Percentiles rank a stretch among this genome's conserved stretches.
Evolutionary conservation across 1,140 invertebrate species (phyloP).

Genomic region (Nebria ingens): DNA sequence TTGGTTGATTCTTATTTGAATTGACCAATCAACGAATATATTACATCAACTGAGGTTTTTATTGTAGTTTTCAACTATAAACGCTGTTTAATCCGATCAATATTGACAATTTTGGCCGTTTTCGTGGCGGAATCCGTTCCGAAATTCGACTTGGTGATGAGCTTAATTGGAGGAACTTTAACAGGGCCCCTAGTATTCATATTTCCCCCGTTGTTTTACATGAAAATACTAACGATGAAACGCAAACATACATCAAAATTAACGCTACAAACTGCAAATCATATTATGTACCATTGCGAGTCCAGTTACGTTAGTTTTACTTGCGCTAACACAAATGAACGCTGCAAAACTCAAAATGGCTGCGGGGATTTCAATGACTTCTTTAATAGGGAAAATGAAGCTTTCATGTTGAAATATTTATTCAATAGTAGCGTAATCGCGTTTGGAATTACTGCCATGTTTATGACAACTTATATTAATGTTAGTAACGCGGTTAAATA

Average conservation of each 20-base stretch:
- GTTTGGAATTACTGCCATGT: constrained; percentile 43
- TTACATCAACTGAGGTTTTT: constrained; percentile 15
- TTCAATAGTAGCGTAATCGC: constrained; percentile 29
- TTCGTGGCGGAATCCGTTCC: constrained; percentile 74
- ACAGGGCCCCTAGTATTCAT: constrained; percentile 78
- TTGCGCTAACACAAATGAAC: constrained; percentile 28
- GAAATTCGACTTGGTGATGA: constrained; percentile 80
- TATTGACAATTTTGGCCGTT: constrained; percentile 57
- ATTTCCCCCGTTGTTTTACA: constrained; percentile 74
- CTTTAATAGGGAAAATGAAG: constrained; percentile 17
- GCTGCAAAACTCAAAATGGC: constrained; percentile 20
- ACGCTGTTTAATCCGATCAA: constrained; percentile 60
- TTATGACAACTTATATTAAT: constrained; percentile 50
- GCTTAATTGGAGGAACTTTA: constrained; percentile 72
- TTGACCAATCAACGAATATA: constrained; percentile 1
- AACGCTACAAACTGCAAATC: constrained; percentile 19
- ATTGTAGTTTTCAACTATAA: constrained; percentile 68
- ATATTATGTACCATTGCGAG: constrained; percentile 24
- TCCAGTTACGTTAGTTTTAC: constrained; percentile 18
- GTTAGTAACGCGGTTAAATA: constrained; percentile 44
- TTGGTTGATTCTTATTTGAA: constrained; percentile 3
- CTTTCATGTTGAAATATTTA: constrained; percentile 23
- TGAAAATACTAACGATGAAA: constrained; percentile 39
- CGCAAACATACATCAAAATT: constrained; percentile 10
- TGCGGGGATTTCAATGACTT: constrained; percentile 19